These are phyloP conservation scores for Amblyopsis rosae DNA, from an alignment of 2,113 vertebrate species.

Conservation along the genomic window DNA sequence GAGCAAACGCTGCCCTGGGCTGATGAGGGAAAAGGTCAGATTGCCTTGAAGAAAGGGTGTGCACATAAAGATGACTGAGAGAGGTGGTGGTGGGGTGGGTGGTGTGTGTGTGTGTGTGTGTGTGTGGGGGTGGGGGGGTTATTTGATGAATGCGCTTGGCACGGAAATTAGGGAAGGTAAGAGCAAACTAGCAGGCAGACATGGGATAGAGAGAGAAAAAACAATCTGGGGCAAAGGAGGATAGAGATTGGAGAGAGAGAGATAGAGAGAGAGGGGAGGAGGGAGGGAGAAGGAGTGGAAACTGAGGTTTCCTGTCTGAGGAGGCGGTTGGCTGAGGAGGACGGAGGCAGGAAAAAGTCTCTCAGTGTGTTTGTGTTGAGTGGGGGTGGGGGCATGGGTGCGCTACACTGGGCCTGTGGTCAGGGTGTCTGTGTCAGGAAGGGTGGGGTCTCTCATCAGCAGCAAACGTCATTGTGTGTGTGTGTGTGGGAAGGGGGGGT, in stretches of 20 bases:
- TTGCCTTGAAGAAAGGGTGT: background rate
- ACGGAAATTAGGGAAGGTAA: background rate
- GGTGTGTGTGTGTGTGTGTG: background rate
- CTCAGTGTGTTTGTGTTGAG: slow-evolving; percentile 46
- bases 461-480: slow-evolving; percentile 44
- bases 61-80: too few relatives aligned
- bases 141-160: background rate
- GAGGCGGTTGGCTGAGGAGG: slow-evolving; percentile 62
- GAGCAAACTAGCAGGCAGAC: background rate
- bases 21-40: background rate
- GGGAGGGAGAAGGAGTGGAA: slow-evolving; percentile 69
- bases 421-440: slow-evolving; percentile 48
- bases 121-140: background rate
- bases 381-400: slow-evolving; percentile 18
- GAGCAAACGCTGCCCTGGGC: background rate
- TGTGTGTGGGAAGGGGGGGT: slow-evolving; percentile 13
- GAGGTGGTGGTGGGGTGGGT: background rate
- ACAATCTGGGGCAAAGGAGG: slow-evolving; percentile 1
- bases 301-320: slow-evolving; percentile 81
- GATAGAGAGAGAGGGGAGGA: slow-evolving; percentile 44
- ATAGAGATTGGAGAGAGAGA: slow-evolving; percentile 18
- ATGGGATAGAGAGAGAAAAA: background rate
- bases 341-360: slow-evolving; percentile 58
- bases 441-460: slow-evolving; percentile 50
- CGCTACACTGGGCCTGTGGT: slow-evolving; percentile 36